Base-by-base conservation (phyloP, 2,113 vertebrate genomes). In the Elaphurus davidianus region DNA sequence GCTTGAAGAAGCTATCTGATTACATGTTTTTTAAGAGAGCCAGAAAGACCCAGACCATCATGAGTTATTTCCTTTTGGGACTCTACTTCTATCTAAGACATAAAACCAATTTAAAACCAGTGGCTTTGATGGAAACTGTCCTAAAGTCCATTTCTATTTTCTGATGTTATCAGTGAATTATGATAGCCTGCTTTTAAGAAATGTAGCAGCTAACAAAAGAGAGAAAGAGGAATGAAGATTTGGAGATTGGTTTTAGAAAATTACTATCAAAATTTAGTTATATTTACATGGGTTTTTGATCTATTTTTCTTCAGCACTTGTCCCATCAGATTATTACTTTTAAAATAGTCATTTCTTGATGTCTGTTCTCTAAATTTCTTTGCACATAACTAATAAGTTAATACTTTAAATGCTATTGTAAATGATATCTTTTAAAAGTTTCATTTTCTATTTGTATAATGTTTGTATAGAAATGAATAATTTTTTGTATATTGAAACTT, bases 261-360 rank as follows among this genome's bases (percentile, higher is more conserved):
- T 89, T 7, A 84, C 93, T 93, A 40, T 82, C 93, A 81, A 94
- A 85, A 88, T 40, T 87, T 12, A 64, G 15, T 62, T 89, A 27
- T 71, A 90, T 93, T 81, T 92, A 47, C n/a, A 87, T 71, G 87
- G 47, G 79, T 92, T 97, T 97, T 93, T 33, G 19, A 43, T 90
- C 11, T 76, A 19, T 85, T 94, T 96, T 96, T 27, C 27, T 82
- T 27, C 47, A 59, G 47, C 1, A 87, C 9, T 64, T 52, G 7
- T 62, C 10, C 5, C 9, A 87, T 67, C 50, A 76, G 11, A 90
- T 83, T 89, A 57, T 87, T 97, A 85, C 25, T 67, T 33, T 91
- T 79, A 57, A 67, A 91, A n/a, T 3, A 94, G 25, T 60, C 27
- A 94, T 82, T 92, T 93, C 7, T 71, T 94, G 81, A 57, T 91